These are phyloP conservation scores for Porites australiensis DNA, from an alignment of 64 coral and sea anemone genomes.

Conservation along the genomic window DNA sequence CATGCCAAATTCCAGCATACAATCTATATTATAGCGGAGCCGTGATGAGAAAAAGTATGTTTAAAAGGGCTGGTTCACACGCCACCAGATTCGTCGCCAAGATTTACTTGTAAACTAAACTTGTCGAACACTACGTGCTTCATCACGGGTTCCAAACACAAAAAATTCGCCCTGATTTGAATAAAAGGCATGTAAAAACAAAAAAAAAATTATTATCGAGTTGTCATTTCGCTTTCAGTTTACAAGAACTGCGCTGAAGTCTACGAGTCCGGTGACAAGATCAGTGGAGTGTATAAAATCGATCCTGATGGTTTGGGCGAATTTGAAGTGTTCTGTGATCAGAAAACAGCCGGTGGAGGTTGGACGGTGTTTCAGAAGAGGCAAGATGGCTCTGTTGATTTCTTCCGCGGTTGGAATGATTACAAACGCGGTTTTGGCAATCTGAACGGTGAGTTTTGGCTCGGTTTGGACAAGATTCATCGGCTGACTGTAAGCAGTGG, in stretches of 20 bases:
- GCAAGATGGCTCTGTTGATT: slow-evolving; percentile 3
- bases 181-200: no score
- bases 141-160: no score
- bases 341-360: not conserved
- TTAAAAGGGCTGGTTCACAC: no score
- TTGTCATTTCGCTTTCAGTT: not conserved
- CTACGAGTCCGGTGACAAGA: not conserved
- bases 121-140: no score
- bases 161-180: no score
- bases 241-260: slow-evolving; percentile 11
- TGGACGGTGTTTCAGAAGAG: slow-evolving; percentile 23
- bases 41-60: no score
- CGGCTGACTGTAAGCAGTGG: not conserved
- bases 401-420: not conserved
- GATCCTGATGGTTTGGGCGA: slow-evolving; percentile 3
- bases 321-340: slow-evolving; percentile 22
- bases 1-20: no score
- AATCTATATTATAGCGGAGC: no score
- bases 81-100: no score
- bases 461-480: slow-evolving; percentile 4
- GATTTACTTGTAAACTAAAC: no score
- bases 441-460: not conserved
- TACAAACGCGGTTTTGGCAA: slow-evolving; percentile 4
- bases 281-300: slow-evolving; percentile 6
- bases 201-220: no score